phyloP scores from a whole-genome alignment of 1,140 invertebrate species.

The Hyphantria cunea region DNA sequence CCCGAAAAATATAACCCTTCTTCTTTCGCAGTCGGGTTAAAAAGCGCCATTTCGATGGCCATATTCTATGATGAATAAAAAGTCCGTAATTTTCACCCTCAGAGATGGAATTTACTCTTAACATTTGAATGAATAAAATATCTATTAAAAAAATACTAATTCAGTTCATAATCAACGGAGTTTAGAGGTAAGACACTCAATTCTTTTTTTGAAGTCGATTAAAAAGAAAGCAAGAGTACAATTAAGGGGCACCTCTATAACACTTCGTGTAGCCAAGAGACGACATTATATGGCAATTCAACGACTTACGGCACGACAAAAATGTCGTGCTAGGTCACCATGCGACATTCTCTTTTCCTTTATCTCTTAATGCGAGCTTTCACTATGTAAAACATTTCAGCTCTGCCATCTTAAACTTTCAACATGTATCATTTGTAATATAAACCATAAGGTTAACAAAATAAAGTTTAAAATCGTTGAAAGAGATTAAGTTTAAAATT shows the following conservation, averaged over 20 bases:
- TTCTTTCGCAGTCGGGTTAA: too few relatives aligned
- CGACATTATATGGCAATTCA: neutral
- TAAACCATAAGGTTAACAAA: neutral
- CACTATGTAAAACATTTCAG: slow-evolving; percentile 46
- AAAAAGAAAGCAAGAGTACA: too few relatives aligned
- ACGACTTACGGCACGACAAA: slow-evolving; percentile 10
- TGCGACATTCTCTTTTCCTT: slow-evolving; percentile 21
- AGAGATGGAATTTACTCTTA: too few relatives aligned
- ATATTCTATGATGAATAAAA: too few relatives aligned
- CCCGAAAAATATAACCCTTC: too few relatives aligned
- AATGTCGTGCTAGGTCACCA: slow-evolving; percentile 27
- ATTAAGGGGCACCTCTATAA: neutral
- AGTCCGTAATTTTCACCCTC: too few relatives aligned
- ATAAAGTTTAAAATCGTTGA: neutral
- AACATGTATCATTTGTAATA: neutral
- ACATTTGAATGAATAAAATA: too few relatives aligned
- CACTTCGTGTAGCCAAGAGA: slow-evolving; percentile 22
- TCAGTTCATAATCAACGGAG: too few relatives aligned
- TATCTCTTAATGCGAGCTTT: slow-evolving; percentile 40
- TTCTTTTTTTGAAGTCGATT: too few relatives aligned
- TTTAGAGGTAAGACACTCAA: too few relatives aligned
- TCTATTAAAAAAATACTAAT: too few relatives aligned
- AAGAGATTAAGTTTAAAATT: slow-evolving; percentile 45
- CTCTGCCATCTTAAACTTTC: slow-evolving; percentile 22
- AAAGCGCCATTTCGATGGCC: too few relatives aligned